Evolutionary conservation across 1,140 invertebrate genomes (phyloP).

Genomic region (Daktulosphaira vitifoliae): DNA sequence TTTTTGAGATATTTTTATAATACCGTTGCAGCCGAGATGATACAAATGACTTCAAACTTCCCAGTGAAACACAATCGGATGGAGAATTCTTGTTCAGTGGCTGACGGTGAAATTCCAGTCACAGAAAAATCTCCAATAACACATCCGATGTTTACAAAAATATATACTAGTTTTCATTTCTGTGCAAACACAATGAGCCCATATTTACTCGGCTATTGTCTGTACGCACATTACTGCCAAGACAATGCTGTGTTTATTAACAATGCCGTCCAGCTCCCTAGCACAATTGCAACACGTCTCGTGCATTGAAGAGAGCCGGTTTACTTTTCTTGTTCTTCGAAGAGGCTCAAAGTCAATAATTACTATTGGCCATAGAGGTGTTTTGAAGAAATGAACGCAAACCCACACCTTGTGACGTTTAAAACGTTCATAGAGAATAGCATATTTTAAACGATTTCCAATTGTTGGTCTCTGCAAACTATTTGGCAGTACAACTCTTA

Average conservation of each 20-base stretch:
- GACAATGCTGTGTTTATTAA: conserved; percentile 33
- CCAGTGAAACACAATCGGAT: no score
- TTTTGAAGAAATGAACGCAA: no score
- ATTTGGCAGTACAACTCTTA: no score
- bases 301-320: conserved; percentile 1
- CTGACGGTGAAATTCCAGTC: conserved; percentile 22
- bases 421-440: no score
- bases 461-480: no score
- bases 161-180: conserved; percentile 28
- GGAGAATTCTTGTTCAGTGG: no score
- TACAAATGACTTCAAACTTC: no score
- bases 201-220: conserved; percentile 32
- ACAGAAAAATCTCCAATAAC: conserved; percentile 18
- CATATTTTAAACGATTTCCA: no score
- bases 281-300: conserved; percentile 29
- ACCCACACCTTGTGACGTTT: no score
- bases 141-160: conserved; percentile 26
- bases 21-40: no score
- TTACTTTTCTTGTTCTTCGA: not conserved
- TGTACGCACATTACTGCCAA: conserved; percentile 20
- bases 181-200: conserved; percentile 30
- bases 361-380: conserved; percentile 16
- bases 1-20: no score
- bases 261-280: conserved; percentile 7
- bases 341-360: conserved; percentile 30